These are phyloP conservation scores for Pomatostomus ruficeps DNA, from an alignment of 2,113 vertebrate species.

Conservation along the genomic window DNA sequence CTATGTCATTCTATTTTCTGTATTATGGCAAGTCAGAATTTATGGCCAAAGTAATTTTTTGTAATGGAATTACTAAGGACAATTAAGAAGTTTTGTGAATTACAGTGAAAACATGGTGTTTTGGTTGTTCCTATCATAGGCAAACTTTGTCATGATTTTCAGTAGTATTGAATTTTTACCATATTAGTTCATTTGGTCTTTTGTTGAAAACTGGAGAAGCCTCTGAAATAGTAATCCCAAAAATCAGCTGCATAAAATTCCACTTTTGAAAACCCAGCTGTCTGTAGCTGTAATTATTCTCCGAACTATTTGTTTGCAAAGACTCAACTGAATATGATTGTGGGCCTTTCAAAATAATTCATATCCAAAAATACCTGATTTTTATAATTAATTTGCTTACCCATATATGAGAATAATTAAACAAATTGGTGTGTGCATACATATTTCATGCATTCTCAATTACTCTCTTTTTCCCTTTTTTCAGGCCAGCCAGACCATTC, in stretches of 20 bases:
- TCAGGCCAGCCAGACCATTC: slow-evolving; percentile 86
- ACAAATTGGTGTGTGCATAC: neutral
- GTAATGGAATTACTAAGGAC: neutral
- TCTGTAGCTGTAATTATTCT: neutral
- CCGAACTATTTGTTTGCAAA: slow-evolving; percentile 13
- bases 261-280: slow-evolving; percentile 29
- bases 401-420: neutral
- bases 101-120: neutral
- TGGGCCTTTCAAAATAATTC: neutral
- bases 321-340: neutral
- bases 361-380: neutral
- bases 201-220: neutral
- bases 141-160: neutral
- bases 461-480: slow-evolving; percentile 67
- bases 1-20: neutral
- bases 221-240: neutral
- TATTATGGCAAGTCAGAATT: neutral
- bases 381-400: neutral
- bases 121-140: neutral
- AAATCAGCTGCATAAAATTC: slow-evolving; percentile 12
- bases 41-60: neutral
- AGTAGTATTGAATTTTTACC: neutral
- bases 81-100: neutral
- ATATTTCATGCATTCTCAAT: neutral
- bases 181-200: neutral